A percentile compares a stretch with the other conserved stretches of the same genome.
phyloP scores from a whole-genome alignment of 2,113 vertebrate species.

The Pipra filicauda region DNA sequence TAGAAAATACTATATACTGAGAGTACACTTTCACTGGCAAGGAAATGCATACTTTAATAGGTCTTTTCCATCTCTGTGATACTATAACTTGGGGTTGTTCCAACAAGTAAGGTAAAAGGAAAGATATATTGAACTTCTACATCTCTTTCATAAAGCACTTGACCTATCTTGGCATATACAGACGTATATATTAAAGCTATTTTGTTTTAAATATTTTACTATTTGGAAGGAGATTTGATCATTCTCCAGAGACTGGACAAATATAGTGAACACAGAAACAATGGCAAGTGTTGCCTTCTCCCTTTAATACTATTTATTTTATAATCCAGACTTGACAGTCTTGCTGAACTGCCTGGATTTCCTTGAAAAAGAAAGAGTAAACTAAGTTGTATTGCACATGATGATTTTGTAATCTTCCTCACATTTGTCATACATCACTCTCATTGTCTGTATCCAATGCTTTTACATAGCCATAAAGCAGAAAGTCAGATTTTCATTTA shows the following conservation, averaged over 20 bases:
- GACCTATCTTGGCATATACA: background rate
- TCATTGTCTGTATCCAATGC: background rate
- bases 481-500: conserved; percentile 33
- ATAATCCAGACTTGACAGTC: background rate
- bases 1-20: conserved; percentile 49
- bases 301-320: conserved; percentile 13
- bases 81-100: background rate
- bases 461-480: background rate
- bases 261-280: conserved; percentile 18
- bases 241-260: conserved; percentile 18
- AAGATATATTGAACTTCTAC: background rate
- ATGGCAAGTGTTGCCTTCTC: background rate
- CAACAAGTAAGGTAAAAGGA: conserved; percentile 9
- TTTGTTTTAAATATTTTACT: conserved; percentile 42
- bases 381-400: background rate
- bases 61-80: conserved; percentile 27
- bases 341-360: background rate
- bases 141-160: background rate
- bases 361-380: background rate
- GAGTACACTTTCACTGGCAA: background rate
- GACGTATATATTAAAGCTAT: background rate
- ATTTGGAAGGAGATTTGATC: conserved; percentile 29
- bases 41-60: conserved; percentile 18
- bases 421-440: background rate
- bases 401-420: background rate